These are phyloP conservation scores for Periphyllus acericola DNA, from an alignment of 2,888 invertebrate genomes.

Conservation along the genomic window DNA sequence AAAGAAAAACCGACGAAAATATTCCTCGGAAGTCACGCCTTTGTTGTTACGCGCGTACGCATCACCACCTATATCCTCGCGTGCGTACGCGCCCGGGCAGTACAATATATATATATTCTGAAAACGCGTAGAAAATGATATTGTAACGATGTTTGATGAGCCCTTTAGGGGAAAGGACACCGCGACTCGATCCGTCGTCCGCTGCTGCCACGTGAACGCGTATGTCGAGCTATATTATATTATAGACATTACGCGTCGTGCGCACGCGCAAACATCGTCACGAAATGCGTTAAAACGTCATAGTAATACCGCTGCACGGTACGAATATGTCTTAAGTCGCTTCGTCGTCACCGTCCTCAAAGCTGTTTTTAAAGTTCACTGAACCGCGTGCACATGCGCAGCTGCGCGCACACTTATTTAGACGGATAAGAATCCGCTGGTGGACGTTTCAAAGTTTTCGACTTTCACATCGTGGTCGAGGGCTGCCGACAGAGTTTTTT, in stretches of 20 bases:
- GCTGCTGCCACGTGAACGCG: not conserved
- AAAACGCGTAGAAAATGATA: too few relatives aligned
- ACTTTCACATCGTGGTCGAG: too few relatives aligned
- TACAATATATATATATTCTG: too few relatives aligned
- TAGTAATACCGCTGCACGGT: too few relatives aligned
- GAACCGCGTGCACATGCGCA: not conserved
- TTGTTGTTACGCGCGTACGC: not conserved
- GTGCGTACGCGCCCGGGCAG: not conserved
- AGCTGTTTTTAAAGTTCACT: not conserved
- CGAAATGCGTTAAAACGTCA: too few relatives aligned
- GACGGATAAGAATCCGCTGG: not conserved
- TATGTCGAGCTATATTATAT: too few relatives aligned
- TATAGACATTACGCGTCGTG: too few relatives aligned
- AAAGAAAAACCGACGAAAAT: not conserved
- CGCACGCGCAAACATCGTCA: too few relatives aligned
- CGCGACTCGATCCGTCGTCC: not conserved
- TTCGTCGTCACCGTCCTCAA: not conserved
- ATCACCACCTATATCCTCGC: too few relatives aligned
- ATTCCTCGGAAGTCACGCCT: conserved; percentile 34
- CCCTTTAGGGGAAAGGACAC: not conserved
- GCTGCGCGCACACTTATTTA: not conserved
- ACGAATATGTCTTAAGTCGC: not conserved
- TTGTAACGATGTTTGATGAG: not conserved
- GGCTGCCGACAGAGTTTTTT: too few relatives aligned
- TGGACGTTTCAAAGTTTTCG: not conserved